Evolutionary conservation across 2,113 vertebrate species (phyloP).

Genomic region (Casuarius casuarius): DNA sequence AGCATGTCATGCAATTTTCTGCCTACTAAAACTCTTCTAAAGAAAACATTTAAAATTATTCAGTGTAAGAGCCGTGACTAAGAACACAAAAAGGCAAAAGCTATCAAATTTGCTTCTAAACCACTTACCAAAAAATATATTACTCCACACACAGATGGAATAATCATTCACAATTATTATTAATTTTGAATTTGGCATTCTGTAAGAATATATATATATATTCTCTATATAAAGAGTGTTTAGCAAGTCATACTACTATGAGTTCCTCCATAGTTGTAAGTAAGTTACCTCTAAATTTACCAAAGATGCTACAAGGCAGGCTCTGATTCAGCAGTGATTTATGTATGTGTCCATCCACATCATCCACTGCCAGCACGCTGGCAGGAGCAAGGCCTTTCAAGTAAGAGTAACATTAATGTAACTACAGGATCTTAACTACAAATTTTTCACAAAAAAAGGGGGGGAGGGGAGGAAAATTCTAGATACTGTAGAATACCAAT

Average conservation of each 20-base stretch:
- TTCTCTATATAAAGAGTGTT: fast-evolving
- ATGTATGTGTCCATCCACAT: neutral
- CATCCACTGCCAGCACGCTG: fast-evolving
- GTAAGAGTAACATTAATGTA: fast-evolving
- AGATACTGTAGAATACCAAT: neutral
- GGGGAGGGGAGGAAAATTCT: neutral
- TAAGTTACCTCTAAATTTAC: neutral
- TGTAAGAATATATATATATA: neutral
- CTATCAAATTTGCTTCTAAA: neutral
- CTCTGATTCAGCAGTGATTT: neutral
- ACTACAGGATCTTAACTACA: neutral
- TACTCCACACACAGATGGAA: neutral
- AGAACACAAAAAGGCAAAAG: neutral
- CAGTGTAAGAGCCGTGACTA: neutral
- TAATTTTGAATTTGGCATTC: neutral
- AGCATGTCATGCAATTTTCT: neutral
- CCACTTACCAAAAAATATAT: neutral
- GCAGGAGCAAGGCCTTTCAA: neutral
- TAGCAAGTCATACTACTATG: fast-evolving
- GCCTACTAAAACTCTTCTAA: neutral
- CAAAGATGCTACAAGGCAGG: neutral
- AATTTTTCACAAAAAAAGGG: neutral
- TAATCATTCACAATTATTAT: neutral
- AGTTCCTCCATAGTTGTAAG: neutral
- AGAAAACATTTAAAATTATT: neutral